Percentiles rank a stretch among this genome's conserved stretches.
phyloP scores from a whole-genome alignment of 2,797 vertebrate genomes.

The Trichosurus vulpecula region DNA sequence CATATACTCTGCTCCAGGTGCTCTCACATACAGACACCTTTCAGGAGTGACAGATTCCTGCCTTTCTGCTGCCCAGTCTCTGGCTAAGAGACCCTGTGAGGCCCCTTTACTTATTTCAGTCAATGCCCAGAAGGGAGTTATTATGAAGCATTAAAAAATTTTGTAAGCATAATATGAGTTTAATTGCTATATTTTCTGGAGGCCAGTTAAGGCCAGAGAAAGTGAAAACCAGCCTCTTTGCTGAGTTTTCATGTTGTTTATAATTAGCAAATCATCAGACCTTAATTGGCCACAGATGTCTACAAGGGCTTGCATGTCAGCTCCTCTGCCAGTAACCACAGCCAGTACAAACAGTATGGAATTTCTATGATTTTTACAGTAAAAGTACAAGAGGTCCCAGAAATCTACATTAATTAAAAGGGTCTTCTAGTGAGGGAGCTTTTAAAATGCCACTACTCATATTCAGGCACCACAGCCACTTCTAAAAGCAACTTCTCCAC shows the following conservation, averaged over 20 bases:
- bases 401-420: constrained; percentile 4
- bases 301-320: neutral
- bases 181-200: neutral
- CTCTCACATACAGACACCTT: neutral
- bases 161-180: constrained; percentile 4
- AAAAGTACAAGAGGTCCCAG: neutral
- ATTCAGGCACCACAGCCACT: neutral
- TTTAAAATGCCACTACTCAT: neutral
- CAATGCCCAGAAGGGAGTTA: neutral
- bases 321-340: neutral
- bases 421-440: neutral
- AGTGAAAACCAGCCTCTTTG: constrained; percentile 4
- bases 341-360: constrained; percentile 2
- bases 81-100: neutral
- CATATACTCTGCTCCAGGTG: neutral
- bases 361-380: neutral
- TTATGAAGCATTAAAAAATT: neutral
- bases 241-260: neutral
- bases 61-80: neutral
- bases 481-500: neutral
- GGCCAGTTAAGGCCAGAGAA: neutral
- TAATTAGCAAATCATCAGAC: constrained; percentile 14
- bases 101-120: neutral
- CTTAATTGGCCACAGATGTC: constrained; percentile 20
- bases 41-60: neutral